These are phyloP conservation scores for Harlomillsia oculata DNA, from an alignment of 1,140 invertebrate species.

Conservation along the genomic window DNA sequence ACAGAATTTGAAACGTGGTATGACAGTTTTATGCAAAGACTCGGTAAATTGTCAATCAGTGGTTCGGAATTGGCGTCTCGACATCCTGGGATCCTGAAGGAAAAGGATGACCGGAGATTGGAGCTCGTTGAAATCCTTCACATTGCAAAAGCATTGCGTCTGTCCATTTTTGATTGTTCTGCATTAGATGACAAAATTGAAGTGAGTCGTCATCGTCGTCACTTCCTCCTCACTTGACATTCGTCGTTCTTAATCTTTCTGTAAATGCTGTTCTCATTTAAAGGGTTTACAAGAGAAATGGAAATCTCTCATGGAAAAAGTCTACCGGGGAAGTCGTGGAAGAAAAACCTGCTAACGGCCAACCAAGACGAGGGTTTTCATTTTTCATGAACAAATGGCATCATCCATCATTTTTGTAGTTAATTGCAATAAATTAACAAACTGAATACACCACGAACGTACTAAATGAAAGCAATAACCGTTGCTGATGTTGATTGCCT, in stretches of 20 bases:
- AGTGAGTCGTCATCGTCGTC: neutral
- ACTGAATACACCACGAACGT: no score
- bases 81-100: neutral
- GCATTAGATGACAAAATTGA: slow-evolving; percentile 7
- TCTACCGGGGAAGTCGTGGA: neutral
- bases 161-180: slow-evolving; percentile 10
- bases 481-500: no score
- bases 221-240: neutral
- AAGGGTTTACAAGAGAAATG: slow-evolving; percentile 5
- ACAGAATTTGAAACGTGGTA: slow-evolving; percentile 7
- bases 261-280: neutral
- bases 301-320: slow-evolving; percentile 4
- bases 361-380: neutral
- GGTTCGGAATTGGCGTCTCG: neutral
- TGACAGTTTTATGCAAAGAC: neutral
- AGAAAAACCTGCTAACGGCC: neutral
- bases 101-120: slow-evolving; percentile 1
- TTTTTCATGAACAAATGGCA: neutral
- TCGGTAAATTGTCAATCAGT: neutral
- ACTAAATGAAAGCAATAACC: no score
- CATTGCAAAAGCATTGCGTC: neutral
- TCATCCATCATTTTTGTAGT: neutral
- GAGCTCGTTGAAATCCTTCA: slow-evolving; percentile 1
- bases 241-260: neutral
- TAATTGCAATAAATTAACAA: neutral